Conservation (phyloP, 2,888 invertebrate species). For the Lasioglossum lativentre region DNA sequence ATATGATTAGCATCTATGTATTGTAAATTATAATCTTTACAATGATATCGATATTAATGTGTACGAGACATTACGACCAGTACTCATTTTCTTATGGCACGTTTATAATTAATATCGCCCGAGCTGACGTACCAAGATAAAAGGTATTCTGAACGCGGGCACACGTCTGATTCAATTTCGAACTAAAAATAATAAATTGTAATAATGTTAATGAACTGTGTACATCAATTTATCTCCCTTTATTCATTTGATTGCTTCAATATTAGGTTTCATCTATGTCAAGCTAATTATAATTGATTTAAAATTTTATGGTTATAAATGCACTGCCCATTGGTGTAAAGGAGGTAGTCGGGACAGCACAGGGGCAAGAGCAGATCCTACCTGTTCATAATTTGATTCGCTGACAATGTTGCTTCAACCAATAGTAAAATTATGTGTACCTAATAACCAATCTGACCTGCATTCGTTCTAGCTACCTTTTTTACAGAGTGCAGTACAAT, state of each 20-base stretch:
- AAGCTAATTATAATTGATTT: slow-evolving; percentile 26
- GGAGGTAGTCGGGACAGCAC: too few species aligned
- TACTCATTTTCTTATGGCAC: slow-evolving; percentile 84
- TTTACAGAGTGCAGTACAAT: slow-evolving; percentile 14
- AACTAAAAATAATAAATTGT: slow-evolving; percentile 82
- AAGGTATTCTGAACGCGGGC: slow-evolving; percentile 75
- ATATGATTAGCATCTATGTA: slow-evolving; percentile 83
- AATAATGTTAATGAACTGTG: slow-evolving; percentile 73
- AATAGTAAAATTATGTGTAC: not conserved
- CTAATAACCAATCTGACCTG: not conserved
- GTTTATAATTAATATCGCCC: slow-evolving; percentile 80
- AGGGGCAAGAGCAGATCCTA: not conserved
- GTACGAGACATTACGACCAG: slow-evolving; percentile 80
- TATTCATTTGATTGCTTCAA: slow-evolving; percentile 35
- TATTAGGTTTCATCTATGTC: slow-evolving; percentile 24
- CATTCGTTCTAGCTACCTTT: not conserved
- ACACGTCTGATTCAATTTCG: slow-evolving; percentile 76
- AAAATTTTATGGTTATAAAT: slow-evolving; percentile 33
- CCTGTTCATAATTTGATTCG: too few species aligned
- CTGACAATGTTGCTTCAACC: not conserved
- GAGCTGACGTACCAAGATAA: slow-evolving; percentile 75
- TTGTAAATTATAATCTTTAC: slow-evolving; percentile 84
- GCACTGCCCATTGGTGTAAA: not conserved
- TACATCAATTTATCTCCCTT: slow-evolving; percentile 51
- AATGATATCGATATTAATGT: slow-evolving; percentile 78